Conservation (phyloP, 92 coral and sea anemone genomes). For the Umimayanthus kanabou region DNA sequence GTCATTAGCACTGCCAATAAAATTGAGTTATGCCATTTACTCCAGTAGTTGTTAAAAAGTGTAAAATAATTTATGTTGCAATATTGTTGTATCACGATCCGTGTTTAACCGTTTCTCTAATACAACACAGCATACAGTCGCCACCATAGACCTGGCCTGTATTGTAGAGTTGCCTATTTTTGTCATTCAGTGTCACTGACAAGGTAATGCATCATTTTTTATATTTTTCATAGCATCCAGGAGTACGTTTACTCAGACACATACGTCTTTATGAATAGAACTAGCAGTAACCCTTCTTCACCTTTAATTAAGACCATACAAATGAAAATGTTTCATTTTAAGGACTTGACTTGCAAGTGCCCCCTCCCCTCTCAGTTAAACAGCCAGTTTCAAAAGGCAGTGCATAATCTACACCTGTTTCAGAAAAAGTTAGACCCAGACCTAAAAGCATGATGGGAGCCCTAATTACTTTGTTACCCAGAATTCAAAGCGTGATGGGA, state of each 20-base stretch:
- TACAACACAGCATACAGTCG: conserved; percentile 98
- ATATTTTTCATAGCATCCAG: conserved; percentile 59
- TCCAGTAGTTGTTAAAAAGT: conserved; percentile 1
- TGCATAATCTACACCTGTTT: no score
- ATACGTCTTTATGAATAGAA: neutral
- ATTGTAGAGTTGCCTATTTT: conserved; percentile 75
- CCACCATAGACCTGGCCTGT: conserved; percentile 94
- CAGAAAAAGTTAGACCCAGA: no score
- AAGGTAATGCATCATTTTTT: conserved; percentile 71
- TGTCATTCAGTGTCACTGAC: conserved; percentile 72
- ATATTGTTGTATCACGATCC: conserved; percentile 41
- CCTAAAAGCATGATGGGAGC: no score
- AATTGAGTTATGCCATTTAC: neutral
- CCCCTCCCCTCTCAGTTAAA: no score
- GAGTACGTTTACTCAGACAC: conserved; percentile 24
- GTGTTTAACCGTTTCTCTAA: conserved; percentile 79
- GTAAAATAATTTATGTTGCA: neutral
- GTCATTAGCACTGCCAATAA: no score
- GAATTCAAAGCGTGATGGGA: no score
- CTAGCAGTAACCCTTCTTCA: neutral
- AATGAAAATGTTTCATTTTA: no score
- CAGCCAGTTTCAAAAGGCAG: no score
- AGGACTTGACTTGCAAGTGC: no score
- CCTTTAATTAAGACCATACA: no score
- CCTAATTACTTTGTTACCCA: no score